These are phyloP conservation scores for Troides oblongomaculatus DNA, from an alignment of 2,888 invertebrate species.

Conservation along the genomic window DNA sequence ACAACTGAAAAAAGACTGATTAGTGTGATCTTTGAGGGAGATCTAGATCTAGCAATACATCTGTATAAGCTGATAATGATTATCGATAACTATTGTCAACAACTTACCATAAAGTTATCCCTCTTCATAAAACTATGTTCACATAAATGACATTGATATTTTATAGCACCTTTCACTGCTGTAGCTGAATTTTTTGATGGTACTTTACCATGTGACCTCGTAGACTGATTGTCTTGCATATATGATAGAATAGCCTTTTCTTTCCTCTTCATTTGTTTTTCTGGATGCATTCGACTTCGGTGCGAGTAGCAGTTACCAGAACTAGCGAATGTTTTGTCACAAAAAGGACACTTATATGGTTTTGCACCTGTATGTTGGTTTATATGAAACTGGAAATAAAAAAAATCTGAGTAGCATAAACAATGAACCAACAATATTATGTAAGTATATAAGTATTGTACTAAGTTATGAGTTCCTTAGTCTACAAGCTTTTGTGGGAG, in stretches of 20 bases:
- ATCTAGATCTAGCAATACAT: not conserved
- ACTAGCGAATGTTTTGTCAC: constrained; percentile 85
- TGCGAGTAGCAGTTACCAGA: constrained; percentile 88
- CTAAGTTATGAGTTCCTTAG: not conserved
- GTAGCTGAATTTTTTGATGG: constrained; percentile 34
- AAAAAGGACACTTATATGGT: constrained; percentile 87
- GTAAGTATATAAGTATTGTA: not conserved
- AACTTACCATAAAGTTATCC: constrained; percentile 64
- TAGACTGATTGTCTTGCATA: not conserved
- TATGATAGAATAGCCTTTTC: not conserved
- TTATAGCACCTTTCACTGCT: constrained; percentile 47
- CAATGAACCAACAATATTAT: not conserved
- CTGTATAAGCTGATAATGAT: too few species aligned
- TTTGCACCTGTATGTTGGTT: constrained; percentile 87
- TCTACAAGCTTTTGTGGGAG: too few species aligned
- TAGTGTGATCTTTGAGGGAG: too few species aligned
- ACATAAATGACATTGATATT: constrained; percentile 60
- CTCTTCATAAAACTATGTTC: constrained; percentile 59
- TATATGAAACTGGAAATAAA: constrained; percentile 82
- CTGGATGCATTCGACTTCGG: constrained; percentile 85
- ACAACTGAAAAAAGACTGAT: too few species aligned
- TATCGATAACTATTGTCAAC: not conserved
- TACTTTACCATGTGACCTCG: not conserved
- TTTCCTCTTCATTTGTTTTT: constrained; percentile 55
- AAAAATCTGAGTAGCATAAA: not conserved